Conservation (phyloP, 2,888 invertebrate species). For the Helleia helle region DNA sequence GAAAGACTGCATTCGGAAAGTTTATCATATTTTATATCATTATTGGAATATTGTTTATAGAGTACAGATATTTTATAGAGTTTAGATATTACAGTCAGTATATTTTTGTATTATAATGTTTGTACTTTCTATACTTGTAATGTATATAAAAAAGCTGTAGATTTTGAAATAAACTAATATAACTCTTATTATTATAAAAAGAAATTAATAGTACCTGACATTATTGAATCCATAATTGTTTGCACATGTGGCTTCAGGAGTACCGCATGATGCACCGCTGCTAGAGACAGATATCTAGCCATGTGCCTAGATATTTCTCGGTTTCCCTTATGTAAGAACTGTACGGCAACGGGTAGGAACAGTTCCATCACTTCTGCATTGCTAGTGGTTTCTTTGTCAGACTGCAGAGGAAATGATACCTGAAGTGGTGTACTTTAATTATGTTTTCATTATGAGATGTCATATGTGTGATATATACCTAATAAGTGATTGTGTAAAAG, state of each 20-base stretch:
- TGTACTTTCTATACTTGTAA: neutral
- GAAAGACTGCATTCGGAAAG: no score
- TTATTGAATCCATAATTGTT: slow-evolving; percentile 91
- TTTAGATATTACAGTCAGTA: no score
- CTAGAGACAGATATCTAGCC: slow-evolving; percentile 92
- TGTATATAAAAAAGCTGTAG: neutral
- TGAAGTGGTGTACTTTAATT: no score
- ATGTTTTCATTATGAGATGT: no score
- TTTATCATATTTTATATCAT: no score
- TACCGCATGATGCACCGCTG: slow-evolving; percentile 92
- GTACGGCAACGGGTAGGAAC: slow-evolving; percentile 92
- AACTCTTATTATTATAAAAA: no score
- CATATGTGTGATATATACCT: no score
- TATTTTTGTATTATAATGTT: no score
- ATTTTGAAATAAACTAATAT: no score
- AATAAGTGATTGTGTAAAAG: no score
- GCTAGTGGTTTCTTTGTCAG: slow-evolving; percentile 72
- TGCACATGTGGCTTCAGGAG: slow-evolving; percentile 90
- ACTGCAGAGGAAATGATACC: slow-evolving; percentile 63
- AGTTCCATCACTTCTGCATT: slow-evolving; percentile 82
- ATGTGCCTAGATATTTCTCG: slow-evolving; percentile 91
- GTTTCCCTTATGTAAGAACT: slow-evolving; percentile 92
- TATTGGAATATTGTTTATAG: no score
- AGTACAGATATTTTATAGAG: no score
- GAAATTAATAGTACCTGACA: slow-evolving; percentile 80